phyloP scores from a whole-genome alignment of 2,888 invertebrate genomes.

The Drosophila cracens region DNA sequence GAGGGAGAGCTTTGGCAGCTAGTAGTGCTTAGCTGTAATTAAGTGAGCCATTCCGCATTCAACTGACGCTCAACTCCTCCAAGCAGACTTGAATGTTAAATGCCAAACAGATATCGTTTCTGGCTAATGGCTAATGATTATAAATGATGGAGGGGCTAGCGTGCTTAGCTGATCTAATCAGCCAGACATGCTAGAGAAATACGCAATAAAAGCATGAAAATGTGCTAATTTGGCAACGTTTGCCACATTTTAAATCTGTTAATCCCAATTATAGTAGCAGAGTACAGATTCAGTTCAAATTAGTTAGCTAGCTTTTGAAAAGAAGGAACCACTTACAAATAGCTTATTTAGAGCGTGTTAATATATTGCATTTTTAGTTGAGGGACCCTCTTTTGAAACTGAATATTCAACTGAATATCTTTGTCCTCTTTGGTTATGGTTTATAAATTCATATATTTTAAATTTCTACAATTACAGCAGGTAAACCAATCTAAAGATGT shows the following conservation, averaged over 20 bases:
- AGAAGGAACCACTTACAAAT: background rate
- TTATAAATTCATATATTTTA: background rate
- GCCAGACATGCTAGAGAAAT: background rate
- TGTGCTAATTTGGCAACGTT: background rate
- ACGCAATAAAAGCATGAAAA: background rate
- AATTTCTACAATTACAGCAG: background rate
- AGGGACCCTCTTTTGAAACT: background rate
- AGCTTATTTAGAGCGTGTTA: background rate
- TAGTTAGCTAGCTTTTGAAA: background rate
- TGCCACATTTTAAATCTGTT: background rate
- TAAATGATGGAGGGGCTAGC: background rate
- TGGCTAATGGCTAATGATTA: conserved; percentile 18
- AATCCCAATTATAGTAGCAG: background rate
- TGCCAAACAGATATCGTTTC: conserved; percentile 30
- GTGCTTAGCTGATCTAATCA: background rate
- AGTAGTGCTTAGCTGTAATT: conserved; percentile 45
- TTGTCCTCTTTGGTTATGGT: background rate
- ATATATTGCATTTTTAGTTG: background rate
- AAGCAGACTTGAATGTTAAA: conserved; percentile 15
- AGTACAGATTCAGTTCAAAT: background rate
- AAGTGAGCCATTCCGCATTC: conserved; percentile 48
- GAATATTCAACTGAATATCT: background rate
- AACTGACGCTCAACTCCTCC: conserved; percentile 19
- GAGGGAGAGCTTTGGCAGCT: background rate
- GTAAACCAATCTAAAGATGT: too few relatives aligned